Evolutionary conservation across 2,113 vertebrate species (phyloP), one percentile per base, ranked within the genome.

Genomic region (Perca flavescens): DNA sequence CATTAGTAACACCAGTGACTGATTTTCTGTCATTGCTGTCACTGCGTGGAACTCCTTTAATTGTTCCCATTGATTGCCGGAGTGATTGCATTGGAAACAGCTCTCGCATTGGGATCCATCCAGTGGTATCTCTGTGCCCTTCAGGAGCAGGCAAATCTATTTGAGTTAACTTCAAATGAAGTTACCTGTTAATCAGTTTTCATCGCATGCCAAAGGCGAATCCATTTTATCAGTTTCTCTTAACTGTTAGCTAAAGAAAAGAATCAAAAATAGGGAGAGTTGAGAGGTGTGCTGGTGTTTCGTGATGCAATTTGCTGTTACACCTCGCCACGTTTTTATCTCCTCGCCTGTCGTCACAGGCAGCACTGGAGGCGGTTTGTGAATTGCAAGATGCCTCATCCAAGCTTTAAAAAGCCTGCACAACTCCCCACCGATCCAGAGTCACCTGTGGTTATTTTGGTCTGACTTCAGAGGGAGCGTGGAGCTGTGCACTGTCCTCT

Each of bases 361-460:
- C 60, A 50, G 71, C 68, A 61, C 77, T 63, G 72, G 78, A 80
- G 84, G 90, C 82, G 19, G 85, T 84, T 52, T 83, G 77, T 80
- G 77, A 88, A 70, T 88, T 76, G 66, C 72, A 68, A 79, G 79
- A 80, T 82, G 79, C 69, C 83, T 88, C 86, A 80, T 86, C 68
- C 2, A 62, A 74, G 83, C 69, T 78, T 65, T 64, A 67, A 76
- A 74, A 79, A 74, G 72, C 67, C 73, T 22, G 62, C 10, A 50
- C 36, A 1, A 25, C 8, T 64, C 17, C 63, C 50, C 19, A 14
- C 50, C n/a, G 62, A 76, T 85, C 82, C 85, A 7, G 65, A 87
- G 87, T 86, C 87, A 91, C 87, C 90, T 89, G 89, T 88, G 87
- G 80, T 93, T 91, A 84, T 91, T 90, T 91, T 89, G 90, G 87